phyloP scores from a whole-genome alignment of 2,113 vertebrate genomes.

The Phodopus roborovskii region DNA sequence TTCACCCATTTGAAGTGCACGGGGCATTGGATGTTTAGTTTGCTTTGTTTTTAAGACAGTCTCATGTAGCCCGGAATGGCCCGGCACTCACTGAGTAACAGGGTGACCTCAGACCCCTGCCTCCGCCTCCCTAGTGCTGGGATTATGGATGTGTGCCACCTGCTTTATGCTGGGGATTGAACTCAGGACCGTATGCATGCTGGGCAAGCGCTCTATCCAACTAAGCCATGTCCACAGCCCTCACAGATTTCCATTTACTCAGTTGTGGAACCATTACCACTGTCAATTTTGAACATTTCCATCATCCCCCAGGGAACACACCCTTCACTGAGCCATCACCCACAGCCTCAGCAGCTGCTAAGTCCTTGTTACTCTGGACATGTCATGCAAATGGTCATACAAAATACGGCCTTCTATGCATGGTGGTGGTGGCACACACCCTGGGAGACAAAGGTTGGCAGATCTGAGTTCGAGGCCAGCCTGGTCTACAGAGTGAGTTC shows the following conservation, averaged over 20 bases:
- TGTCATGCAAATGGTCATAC: rapidly evolving
- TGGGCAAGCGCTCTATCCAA: not conserved
- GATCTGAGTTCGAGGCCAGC: no score
- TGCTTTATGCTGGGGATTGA: not conserved
- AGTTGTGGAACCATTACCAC: rapidly evolving
- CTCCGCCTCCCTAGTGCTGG: not conserved
- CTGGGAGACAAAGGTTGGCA: not conserved
- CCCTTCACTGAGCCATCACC: not conserved
- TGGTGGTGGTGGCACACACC: no score
- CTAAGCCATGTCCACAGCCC: not conserved
- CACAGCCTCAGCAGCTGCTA: rapidly evolving
- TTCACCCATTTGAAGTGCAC: rapidly evolving
- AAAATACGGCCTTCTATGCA: not conserved
- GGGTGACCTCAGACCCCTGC: not conserved
- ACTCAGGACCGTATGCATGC: not conserved
- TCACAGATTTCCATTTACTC: not conserved
- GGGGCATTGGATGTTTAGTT: not conserved
- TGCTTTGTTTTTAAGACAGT: not conserved
- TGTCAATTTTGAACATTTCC: not conserved
- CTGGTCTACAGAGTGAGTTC: no score
- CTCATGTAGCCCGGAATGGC: not conserved
- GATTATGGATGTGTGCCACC: no score
- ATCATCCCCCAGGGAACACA: not conserved
- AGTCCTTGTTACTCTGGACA: not conserved
- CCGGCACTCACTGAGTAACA: not conserved